These are phyloP conservation scores for Struthidea cinerea DNA, from an alignment of 2,113 vertebrate species.

Conservation along the genomic window DNA sequence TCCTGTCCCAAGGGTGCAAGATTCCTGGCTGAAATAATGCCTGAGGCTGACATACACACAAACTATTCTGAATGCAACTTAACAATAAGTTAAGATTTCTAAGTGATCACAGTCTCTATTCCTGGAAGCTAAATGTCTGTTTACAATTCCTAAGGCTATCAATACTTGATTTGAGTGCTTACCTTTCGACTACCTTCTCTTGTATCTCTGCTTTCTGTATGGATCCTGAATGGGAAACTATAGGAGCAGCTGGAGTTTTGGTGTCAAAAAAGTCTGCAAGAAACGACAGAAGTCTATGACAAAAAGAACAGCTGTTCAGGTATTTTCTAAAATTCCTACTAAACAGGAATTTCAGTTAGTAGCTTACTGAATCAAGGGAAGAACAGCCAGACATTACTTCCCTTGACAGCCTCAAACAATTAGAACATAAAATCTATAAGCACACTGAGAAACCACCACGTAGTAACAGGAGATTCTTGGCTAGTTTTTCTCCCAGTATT, in stretches of 20 bases:
- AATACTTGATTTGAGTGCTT: background rate
- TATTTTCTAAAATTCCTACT: background rate
- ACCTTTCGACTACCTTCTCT: conserved; percentile 79
- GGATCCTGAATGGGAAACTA: conserved; percentile 87
- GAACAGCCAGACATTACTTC: background rate
- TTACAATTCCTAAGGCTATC: background rate
- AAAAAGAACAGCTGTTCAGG: background rate
- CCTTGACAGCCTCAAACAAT: background rate
- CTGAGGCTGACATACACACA: background rate
- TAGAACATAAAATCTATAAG: background rate
- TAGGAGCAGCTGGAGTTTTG: conserved; percentile 68
- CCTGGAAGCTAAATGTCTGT: background rate
- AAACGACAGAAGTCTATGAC: background rate
- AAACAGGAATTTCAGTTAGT: background rate
- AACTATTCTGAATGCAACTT: background rate
- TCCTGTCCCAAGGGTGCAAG: background rate
- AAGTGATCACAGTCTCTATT: background rate
- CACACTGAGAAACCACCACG: background rate
- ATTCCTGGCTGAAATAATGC: background rate
- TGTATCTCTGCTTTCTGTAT: conserved; percentile 85
- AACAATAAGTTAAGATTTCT: background rate
- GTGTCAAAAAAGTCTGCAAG: conserved; percentile 81
- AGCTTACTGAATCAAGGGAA: background rate
- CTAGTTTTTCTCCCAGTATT: background rate
- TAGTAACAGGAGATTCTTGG: background rate